Conservation (phyloP, 2,888 invertebrate genomes). For the Drosophila algonquin region DNA sequence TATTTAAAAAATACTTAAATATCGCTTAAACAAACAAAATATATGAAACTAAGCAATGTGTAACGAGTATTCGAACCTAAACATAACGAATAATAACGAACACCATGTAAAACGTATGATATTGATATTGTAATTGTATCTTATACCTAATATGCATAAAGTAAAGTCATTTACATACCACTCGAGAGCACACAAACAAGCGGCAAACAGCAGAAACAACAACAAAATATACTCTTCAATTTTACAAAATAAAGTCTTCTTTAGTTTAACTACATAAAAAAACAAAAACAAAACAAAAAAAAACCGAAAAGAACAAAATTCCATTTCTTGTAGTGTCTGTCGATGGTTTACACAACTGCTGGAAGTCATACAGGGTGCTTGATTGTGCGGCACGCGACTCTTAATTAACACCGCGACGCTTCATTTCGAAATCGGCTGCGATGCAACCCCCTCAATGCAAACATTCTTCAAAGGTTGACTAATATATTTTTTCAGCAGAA, state of each 20-base stretch:
- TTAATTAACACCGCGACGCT: constrained; percentile 63
- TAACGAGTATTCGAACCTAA: constrained; percentile 56
- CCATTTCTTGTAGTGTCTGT: constrained; percentile 26
- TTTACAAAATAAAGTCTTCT: constrained; percentile 81
- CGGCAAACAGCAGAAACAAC: constrained; percentile 39
- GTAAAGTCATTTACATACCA: constrained; percentile 57
- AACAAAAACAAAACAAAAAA: constrained; percentile 42
- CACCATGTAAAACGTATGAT: constrained; percentile 58
- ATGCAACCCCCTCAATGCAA: not conserved
- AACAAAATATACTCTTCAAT: constrained; percentile 80
- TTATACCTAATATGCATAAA: constrained; percentile 65
- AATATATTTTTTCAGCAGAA: constrained; percentile 49
- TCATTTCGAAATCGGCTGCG: constrained; percentile 50
- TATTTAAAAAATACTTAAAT: constrained; percentile 78
- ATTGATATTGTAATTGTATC: constrained; percentile 74
- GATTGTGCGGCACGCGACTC: constrained; percentile 54
- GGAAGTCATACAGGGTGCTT: constrained; percentile 62
- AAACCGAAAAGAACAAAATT: constrained; percentile 37
- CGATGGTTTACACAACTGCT: constrained; percentile 41
- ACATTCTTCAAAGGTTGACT: constrained; percentile 55
- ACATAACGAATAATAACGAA: constrained; percentile 52
- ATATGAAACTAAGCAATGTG: constrained; percentile 34
- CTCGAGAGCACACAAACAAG: constrained; percentile 39
- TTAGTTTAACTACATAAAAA: constrained; percentile 79
- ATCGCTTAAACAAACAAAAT: constrained; percentile 62